Base-by-base conservation (phyloP, 2,888 invertebrate species). In the Portevinia maculata region DNA sequence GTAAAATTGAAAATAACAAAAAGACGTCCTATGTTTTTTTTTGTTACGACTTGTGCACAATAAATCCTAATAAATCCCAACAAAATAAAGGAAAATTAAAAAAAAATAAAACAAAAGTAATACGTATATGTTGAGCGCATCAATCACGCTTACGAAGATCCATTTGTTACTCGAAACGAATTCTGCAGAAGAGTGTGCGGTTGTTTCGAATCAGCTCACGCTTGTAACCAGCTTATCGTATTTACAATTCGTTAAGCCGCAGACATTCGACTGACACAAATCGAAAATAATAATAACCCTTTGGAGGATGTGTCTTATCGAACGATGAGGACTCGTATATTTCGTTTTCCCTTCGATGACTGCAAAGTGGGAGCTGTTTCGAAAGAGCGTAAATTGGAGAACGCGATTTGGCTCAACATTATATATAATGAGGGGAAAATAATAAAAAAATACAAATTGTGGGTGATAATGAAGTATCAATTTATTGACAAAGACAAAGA, bases 201-300 rank as follows among this genome's bases (percentile, higher is more conserved):
- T 15, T 64, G 19, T 46, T 28, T 34, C 24, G 15, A 48, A 37
- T 52, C 13, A 57, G 70, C 53, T 69, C 32, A 64, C 64, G 55
- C 70, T 70, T 78, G 64, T 64, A 44, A 52, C 71, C 60, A 52
- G 52, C 65, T 59, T 60, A 60, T 53, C 60, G 46, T 67, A 73
- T 73, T 79, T 73, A 60, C 73, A 67, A 67, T 67, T 79, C 79
- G 71, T 53, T 79, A 73, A 65, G 53, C 60, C 30, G 37, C 30
- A 32, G 65, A 46, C 64, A 67, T 60, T 19, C 50, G 37, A 71
- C 59, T 65, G 71, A 65, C 52, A 79, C 65, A 79, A 79, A 60
- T 67, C 79, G 67, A 65, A 71, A 59, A 52, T 32, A 67, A 71
- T 79, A 79, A 71, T 79, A 79, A 79, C 67, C 67, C 71, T 79